phyloP scores from a whole-genome alignment of 2,888 invertebrate species.

The Pollenia griseotomentosa region DNA sequence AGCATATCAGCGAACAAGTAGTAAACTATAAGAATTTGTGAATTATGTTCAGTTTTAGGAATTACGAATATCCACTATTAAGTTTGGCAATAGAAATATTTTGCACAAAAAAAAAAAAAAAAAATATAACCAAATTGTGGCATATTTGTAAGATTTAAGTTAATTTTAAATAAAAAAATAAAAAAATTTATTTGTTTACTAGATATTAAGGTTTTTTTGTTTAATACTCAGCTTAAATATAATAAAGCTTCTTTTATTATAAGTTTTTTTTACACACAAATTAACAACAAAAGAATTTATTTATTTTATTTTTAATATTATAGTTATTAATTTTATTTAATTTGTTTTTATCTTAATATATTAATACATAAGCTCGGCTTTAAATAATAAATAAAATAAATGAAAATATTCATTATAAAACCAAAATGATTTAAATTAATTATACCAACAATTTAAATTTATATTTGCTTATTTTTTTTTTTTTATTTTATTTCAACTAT shows the following conservation, averaged over 20 bases:
- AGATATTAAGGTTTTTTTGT: slow-evolving; percentile 14
- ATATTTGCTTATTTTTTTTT: slow-evolving; percentile 9
- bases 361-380: slow-evolving; percentile 75
- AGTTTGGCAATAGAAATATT: neutral
- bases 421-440: slow-evolving; percentile 17
- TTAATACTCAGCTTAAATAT: slow-evolving; percentile 71
- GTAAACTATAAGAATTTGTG: too few species aligned
- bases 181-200: slow-evolving; percentile 15
- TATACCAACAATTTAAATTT: slow-evolving; percentile 41
- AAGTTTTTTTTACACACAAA: slow-evolving; percentile 66
- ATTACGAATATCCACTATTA: too few species aligned
- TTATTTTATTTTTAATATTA: slow-evolving; percentile 28
- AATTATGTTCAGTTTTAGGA: too few species aligned
- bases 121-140: slow-evolving; percentile 45
- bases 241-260: slow-evolving; percentile 72
- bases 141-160: slow-evolving; percentile 39
- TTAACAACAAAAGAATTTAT: slow-evolving; percentile 65
- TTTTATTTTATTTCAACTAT: slow-evolving; percentile 60
- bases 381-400: slow-evolving; percentile 63
- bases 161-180: slow-evolving; percentile 24
- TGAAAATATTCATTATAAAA: slow-evolving; percentile 23
- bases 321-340: slow-evolving; percentile 28
- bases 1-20: too few species aligned
- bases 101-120: neutral
- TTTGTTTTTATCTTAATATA: slow-evolving; percentile 56